Evolutionary conservation across 2,888 invertebrate genomes (phyloP).

Genomic region (Tenthredo scrophulariae): DNA sequence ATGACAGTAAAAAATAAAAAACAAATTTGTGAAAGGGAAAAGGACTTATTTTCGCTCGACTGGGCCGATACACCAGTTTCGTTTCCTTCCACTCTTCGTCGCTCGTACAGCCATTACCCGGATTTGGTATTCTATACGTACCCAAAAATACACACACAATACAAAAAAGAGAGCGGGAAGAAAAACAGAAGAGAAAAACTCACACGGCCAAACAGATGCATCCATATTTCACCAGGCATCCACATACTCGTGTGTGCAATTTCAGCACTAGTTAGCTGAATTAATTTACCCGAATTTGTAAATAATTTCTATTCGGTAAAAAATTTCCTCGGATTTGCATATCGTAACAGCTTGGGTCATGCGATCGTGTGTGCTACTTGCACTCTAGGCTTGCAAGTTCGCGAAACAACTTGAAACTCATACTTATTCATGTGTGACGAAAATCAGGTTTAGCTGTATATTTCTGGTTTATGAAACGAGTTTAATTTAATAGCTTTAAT

Average conservation of each 20-base stretch:
- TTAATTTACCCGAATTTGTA: slow-evolving; percentile 6
- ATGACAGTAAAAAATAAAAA: not conserved
- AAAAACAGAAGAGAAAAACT: not conserved
- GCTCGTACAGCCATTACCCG: not conserved
- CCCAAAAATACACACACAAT: not conserved
- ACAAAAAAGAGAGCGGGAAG: not conserved
- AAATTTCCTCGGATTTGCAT: not conserved
- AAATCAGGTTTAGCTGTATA: not conserved
- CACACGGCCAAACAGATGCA: not conserved
- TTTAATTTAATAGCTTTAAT: not conserved
- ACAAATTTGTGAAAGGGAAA: not conserved
- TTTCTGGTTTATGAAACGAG: not conserved
- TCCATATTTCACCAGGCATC: not conserved
- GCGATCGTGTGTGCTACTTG: not conserved
- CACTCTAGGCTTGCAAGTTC: not conserved
- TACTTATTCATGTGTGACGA: not conserved
- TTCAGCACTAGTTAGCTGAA: not conserved
- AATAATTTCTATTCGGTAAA: not conserved
- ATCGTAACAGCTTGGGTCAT: not conserved
- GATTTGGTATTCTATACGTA: not conserved
- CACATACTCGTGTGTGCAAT: not conserved
- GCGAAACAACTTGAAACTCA: not conserved
- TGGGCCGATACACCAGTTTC: not conserved
- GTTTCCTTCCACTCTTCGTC: not conserved
- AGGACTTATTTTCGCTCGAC: slow-evolving; percentile 9